Percentiles rank a stretch among this genome's conserved stretches.
phyloP scores from a whole-genome alignment of 2,888 invertebrate species.

The Cephus pygmeus region DNA sequence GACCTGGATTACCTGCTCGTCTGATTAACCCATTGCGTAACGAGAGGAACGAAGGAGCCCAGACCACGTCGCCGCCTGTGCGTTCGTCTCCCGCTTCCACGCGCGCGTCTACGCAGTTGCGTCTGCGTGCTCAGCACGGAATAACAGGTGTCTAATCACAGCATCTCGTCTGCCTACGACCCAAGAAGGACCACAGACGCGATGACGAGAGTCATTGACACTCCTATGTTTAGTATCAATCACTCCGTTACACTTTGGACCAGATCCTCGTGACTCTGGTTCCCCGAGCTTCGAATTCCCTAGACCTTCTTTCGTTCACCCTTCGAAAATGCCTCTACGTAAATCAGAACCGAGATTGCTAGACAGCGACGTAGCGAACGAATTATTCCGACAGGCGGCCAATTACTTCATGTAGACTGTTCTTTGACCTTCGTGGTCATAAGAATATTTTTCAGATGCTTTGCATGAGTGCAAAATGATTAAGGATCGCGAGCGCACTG shows the following conservation, averaged over 20 bases:
- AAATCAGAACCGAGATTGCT: neutral
- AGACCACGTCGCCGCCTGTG: neutral
- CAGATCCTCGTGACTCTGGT: neutral
- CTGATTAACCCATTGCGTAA: conserved; percentile 33
- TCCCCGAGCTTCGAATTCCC: neutral
- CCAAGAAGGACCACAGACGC: neutral
- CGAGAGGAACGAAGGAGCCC: neutral
- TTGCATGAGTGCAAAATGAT: neutral
- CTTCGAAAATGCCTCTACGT: neutral
- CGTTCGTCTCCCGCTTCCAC: neutral
- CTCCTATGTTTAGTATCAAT: neutral
- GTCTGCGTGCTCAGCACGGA: neutral
- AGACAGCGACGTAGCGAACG: neutral
- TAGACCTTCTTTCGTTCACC: neutral
- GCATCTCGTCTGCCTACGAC: neutral
- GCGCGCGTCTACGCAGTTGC: neutral
- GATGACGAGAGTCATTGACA: neutral
- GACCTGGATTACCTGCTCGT: conserved; percentile 30
- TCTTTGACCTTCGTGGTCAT: neutral
- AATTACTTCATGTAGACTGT: neutral
- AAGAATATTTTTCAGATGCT: neutral
- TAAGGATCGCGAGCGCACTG: neutral
- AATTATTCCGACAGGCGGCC: neutral
- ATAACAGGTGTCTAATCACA: conserved; percentile 22
- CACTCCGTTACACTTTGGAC: neutral